Conservation (phyloP, 2,113 vertebrate genomes). For the Ammodytes dubius region DNA sequence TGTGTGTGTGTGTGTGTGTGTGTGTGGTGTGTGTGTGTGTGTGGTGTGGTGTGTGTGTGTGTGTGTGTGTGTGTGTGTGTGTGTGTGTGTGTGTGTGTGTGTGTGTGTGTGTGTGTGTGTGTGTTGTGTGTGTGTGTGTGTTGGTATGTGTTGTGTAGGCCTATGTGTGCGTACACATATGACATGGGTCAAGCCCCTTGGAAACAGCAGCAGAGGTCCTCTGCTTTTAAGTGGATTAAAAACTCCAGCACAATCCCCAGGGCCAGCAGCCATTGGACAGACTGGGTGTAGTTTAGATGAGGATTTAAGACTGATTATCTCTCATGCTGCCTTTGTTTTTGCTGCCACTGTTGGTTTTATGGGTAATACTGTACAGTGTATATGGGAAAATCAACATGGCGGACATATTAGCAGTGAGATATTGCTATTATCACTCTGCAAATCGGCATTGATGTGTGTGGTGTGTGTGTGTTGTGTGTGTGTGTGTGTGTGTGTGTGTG, state of each 20-base stretch:
- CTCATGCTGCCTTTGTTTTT: constrained; percentile 78
- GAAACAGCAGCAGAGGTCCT: constrained; percentile 83
- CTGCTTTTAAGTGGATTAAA: constrained; percentile 86
- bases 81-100: constrained; percentile 8
- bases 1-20: constrained; percentile 1
- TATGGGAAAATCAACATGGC: constrained; percentile 2
- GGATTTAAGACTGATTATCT: constrained; percentile 84
- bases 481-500: no score
- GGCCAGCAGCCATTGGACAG: constrained; percentile 79
- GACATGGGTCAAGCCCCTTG: constrained; percentile 77
- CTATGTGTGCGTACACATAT: constrained; percentile 40
- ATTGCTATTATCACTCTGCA: constrained; percentile 31
- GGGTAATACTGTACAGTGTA: constrained; percentile 30
- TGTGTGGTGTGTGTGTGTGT: no score
- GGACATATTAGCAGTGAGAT: constrained; percentile 7
- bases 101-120: neutral
- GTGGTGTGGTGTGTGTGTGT: no score
- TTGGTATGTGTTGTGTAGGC: neutral
- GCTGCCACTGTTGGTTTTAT: constrained; percentile 60
- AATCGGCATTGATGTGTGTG: neutral
- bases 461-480: no score
- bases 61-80: neutral
- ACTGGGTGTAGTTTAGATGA: constrained; percentile 82
- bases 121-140: neutral
- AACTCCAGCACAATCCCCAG: constrained; percentile 80